A percentile compares a stretch with the other conserved stretches of the same genome.
Conservation (phyloP, 2,888 invertebrate species). For the Meta bourneti region DNA sequence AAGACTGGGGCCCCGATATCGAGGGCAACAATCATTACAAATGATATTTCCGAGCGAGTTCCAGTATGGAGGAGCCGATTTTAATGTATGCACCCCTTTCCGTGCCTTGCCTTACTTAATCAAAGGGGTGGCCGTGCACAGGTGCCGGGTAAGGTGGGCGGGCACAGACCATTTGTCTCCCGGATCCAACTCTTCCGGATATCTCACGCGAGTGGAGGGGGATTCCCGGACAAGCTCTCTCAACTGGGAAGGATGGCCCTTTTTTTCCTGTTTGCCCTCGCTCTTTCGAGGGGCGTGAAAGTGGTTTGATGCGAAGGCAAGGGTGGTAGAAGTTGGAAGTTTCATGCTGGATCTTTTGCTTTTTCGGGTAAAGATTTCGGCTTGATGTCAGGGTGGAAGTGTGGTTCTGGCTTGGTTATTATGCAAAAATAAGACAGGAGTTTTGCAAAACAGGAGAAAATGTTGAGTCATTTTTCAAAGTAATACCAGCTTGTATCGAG, state of each 20-base stretch:
- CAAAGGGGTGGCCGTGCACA: conserved; percentile 32
- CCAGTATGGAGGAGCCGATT: conserved; percentile 26
- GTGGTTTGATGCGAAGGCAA: too few species aligned
- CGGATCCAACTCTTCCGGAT: not conserved
- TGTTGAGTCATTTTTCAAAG: too few species aligned
- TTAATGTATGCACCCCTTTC: conserved; percentile 71
- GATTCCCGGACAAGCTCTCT: not conserved
- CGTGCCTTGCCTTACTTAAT: conserved; percentile 64
- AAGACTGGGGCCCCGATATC: not conserved
- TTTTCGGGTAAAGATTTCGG: not conserved
- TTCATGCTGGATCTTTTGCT: not conserved
- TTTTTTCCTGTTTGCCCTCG: not conserved
- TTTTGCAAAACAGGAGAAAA: too few species aligned
- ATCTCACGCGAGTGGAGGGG: not conserved
- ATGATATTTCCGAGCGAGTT: conserved; percentile 47
- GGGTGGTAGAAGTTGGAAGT: not conserved
- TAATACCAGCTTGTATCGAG: too few species aligned
- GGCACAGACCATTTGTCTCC: conserved; percentile 20
- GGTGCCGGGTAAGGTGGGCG: conserved; percentile 1
- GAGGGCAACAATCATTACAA: conserved; percentile 62
- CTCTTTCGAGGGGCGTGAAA: too few species aligned
- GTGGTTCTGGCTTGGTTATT: too few species aligned
- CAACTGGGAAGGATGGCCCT: not conserved
- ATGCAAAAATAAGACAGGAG: too few species aligned
- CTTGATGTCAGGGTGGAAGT: too few species aligned